Base-by-base conservation (phyloP, 2,888 invertebrate genomes). In the Matsumyia berberina region DNA sequence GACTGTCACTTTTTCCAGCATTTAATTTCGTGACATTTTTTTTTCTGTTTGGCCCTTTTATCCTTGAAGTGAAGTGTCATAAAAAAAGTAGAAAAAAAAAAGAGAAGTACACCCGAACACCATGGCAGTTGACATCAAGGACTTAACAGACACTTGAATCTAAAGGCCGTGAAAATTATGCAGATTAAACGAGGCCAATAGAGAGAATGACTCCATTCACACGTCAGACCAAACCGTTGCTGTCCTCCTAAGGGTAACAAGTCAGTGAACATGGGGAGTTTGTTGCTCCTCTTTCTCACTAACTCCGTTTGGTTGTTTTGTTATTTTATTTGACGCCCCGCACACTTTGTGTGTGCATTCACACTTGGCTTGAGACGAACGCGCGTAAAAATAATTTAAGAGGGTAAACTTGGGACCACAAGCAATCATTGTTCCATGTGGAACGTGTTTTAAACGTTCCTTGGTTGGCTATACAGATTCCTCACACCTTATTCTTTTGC, bases 71-170 rank as follows among this genome's bases (percentile, higher is more conserved):
- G 74, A 81, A 77, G 70, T 39, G 70, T 69, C 73, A 67, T 64
- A 64, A 62, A 77, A 69, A 62, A 53, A 53, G n/a, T 37, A 57
- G 53, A 70, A 33, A 55, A 69, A 42, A 51, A 44, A 4, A 24
- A 74, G 72, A 76, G 58, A 79, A 73, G 57, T 73, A 78, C 70
- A 69, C 31, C 72, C 66, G 53, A 57, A 82, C 69, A 82, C 51
- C 76, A 55, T 80, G 69, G 80, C 86, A 83, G 79, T 86, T 86
- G 87, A 87, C 86, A 87, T 86, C 86, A 82, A 86, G 86, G 79
- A 79, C 88, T 88, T 88, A 88, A 88, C 88, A 88, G 88, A 88
- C 88, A 88, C 88, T 88, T 88, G 88, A 88, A 81, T 78, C 58
- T 80, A 76, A 76, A 79, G 74, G 80, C 81, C 77, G 72, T 82